Evolutionary conservation across 2,113 vertebrate species (phyloP).

Genomic region (Takifugu bimaculatus): DNA sequence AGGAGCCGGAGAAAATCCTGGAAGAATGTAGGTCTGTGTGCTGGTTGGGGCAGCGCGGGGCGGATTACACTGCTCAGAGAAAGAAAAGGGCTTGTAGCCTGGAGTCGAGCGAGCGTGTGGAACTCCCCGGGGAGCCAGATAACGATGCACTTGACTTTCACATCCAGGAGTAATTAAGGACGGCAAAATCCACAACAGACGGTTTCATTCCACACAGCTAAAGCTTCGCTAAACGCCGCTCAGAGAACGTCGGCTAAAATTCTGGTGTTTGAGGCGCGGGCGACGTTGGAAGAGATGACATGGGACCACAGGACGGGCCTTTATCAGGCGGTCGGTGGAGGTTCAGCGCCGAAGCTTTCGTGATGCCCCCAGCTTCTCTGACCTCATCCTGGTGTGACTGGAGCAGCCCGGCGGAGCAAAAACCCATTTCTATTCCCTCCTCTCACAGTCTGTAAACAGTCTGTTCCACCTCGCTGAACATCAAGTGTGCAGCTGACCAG

Average conservation of each 20-base stretch:
- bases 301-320: constrained; percentile 25
- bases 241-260: constrained; percentile 21
- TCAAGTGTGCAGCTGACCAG: constrained; percentile 32
- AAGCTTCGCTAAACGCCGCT: constrained; percentile 14
- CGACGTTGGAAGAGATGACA: constrained; percentile 29
- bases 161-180: constrained; percentile 47
- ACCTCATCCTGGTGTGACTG: constrained; percentile 38
- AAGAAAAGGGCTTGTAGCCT: constrained; percentile 45
- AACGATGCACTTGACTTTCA: constrained; percentile 47
- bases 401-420: constrained; percentile 22
- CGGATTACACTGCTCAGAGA: constrained; percentile 45
- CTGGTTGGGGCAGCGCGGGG: constrained; percentile 25
- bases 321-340: constrained; percentile 36
- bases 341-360: no score
- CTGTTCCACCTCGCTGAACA: constrained; percentile 45
- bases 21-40: constrained; percentile 35
- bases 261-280: constrained; percentile 35
- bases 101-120: constrained; percentile 51
- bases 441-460: constrained; percentile 51
- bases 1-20: constrained; percentile 32
- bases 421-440: constrained; percentile 50
- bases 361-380: constrained; percentile 2
- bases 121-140: constrained; percentile 43
- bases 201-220: constrained; percentile 46
- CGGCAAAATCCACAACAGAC: constrained; percentile 46